Conservation (phyloP, 1,140 invertebrate species). For the Mesaphorura yosii region DNA sequence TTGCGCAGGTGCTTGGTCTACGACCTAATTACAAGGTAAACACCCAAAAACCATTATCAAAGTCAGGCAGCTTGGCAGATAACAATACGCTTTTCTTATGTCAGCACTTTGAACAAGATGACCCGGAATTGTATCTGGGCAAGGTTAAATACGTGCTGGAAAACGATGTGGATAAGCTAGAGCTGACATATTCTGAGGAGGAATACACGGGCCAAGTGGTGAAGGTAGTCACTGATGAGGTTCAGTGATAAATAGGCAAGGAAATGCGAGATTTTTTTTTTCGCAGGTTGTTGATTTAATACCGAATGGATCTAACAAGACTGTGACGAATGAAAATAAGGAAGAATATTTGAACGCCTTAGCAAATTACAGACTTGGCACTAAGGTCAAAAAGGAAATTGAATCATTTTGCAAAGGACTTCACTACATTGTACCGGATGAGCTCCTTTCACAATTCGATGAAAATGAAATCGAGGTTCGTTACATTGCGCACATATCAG, state of each 20-base stretch:
- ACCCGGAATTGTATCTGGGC: constrained; percentile 77
- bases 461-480: constrained; percentile 87
- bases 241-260: neutral
- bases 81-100: constrained; percentile 25
- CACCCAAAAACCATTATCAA: constrained; percentile 4
- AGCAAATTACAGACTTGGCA: constrained; percentile 74
- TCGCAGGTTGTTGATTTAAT: constrained; percentile 55
- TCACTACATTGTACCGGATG: constrained; percentile 79
- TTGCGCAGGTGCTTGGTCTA: constrained; percentile 84
- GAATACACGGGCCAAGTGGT: constrained; percentile 66
- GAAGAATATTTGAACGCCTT: constrained; percentile 73
- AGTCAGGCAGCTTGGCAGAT: neutral
- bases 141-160: constrained; percentile 89
- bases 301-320: constrained; percentile 55
- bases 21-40: constrained; percentile 74
- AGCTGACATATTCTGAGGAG: constrained; percentile 76
- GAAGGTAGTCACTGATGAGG: constrained; percentile 39
- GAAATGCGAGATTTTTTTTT: neutral
- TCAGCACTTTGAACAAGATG: constrained; percentile 88
- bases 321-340: constrained; percentile 65
- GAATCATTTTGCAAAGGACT: constrained; percentile 78
- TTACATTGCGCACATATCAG: neutral
- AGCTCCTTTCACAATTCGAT: constrained; percentile 85
- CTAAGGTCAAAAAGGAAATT: constrained; percentile 65
- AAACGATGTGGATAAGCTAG: constrained; percentile 63